Percentiles rank a stretch among this genome's conserved stretches.
These are phyloP conservation scores for Drosophila mulleri DNA, from an alignment of 2,888 invertebrate genomes.

Conservation along the genomic window DNA sequence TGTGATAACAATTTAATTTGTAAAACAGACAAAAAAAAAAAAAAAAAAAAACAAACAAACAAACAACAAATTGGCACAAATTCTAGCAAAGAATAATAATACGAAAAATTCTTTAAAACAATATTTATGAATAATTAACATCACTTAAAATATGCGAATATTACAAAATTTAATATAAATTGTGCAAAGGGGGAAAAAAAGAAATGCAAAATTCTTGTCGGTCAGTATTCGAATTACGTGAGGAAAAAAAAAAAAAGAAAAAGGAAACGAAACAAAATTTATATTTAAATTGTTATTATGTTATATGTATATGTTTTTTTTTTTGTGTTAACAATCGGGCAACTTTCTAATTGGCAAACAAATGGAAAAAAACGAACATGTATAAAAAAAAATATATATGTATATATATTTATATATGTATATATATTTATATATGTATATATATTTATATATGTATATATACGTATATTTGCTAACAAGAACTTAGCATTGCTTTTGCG, in stretches of 20 bases:
- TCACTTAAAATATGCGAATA: conserved; percentile 58
- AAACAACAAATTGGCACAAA: conserved; percentile 63
- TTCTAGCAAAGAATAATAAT: conserved; percentile 45
- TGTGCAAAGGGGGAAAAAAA: conserved; percentile 36
- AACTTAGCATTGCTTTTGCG: conserved; percentile 59
- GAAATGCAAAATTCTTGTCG: conserved; percentile 66
- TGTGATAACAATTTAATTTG: conserved; percentile 73
- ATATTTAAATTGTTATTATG: conserved; percentile 58
- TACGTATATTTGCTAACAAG: conserved; percentile 10
- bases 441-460: conserved; percentile 8
- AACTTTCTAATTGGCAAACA: conserved; percentile 54
- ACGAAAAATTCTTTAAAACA: conserved; percentile 13
- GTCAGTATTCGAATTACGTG: conserved; percentile 78
- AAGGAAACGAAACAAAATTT: conserved; percentile 16
- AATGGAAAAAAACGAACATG: conserved; percentile 24
- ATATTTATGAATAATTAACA: conserved; percentile 22
- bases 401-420: conserved; percentile 6
- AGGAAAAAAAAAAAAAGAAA: conserved; percentile 45
- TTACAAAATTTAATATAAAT: conserved; percentile 32
- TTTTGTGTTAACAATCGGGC: conserved; percentile 39
- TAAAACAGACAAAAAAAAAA: conserved; percentile 60
- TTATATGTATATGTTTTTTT: conserved; percentile 40
- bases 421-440: conserved; percentile 11
- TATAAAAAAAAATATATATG: conserved; percentile 3
- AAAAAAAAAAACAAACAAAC: too few species aligned